A percentile compares a stretch with the other conserved stretches of the same genome.
These are phyloP conservation scores for Cheilinus undulatus DNA, from an alignment of 2,113 vertebrate genomes.

Conservation along the genomic window DNA sequence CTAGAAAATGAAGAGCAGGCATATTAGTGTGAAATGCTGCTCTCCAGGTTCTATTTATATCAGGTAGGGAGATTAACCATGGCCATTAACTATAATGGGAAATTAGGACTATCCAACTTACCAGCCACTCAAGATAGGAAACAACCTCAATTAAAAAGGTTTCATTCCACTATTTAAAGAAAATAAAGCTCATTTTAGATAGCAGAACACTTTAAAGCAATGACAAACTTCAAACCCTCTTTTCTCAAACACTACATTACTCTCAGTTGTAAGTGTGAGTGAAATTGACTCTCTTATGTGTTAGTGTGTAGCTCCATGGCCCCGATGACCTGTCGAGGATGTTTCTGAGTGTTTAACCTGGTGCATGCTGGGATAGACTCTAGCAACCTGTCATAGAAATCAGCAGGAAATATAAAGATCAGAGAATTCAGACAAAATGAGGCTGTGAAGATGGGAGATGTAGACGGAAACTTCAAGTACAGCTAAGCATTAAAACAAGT, in stretches of 20 bases:
- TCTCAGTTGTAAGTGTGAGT: neutral
- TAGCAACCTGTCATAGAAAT: neutral
- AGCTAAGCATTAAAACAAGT: neutral
- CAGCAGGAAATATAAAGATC: neutral
- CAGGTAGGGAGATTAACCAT: conserved; percentile 41
- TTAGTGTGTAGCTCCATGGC: conserved; percentile 20
- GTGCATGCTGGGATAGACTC: conserved; percentile 23
- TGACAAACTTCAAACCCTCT: neutral
- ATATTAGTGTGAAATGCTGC: conserved; percentile 41
- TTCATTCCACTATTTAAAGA: neutral
- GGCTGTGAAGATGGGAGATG: neutral
- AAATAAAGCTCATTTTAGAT: neutral
- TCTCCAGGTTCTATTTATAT: conserved; percentile 49
- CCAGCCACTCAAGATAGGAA: conserved; percentile 6
- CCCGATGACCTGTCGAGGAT: conserved; percentile 25
- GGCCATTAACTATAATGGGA: conserved; percentile 42
- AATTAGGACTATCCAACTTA: conserved; percentile 32
- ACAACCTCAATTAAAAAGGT: conserved; percentile 19
- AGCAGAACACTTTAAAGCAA: neutral
- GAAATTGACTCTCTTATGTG: conserved; percentile 12
- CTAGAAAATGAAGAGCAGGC: conserved; percentile 25
- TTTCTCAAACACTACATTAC: neutral
- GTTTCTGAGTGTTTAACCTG: conserved; percentile 1
- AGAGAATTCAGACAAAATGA: neutral
- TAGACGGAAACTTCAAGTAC: neutral